Percentiles rank a stretch among this genome's conserved stretches.
phyloP scores from a whole-genome alignment of 2,888 invertebrate genomes.

The Lepidocyrtoides sp. region DNA sequence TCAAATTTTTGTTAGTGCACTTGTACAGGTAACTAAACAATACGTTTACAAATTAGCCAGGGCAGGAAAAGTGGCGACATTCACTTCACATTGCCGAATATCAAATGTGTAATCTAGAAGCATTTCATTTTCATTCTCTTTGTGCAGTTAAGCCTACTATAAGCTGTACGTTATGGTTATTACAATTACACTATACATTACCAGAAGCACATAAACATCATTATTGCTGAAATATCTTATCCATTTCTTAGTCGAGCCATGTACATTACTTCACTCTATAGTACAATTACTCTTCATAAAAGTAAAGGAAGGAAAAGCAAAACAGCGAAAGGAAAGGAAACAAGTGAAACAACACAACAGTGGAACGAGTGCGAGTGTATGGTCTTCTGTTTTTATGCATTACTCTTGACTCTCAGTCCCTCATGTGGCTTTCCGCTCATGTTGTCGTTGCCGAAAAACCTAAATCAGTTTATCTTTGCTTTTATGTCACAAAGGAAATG shows the following conservation, averaged over 20 bases:
- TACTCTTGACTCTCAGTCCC: conserved; percentile 1
- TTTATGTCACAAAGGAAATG: conserved; percentile 31
- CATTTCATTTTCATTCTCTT: conserved; percentile 26
- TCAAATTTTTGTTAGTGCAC: no score
- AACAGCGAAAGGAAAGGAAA: conserved; percentile 62
- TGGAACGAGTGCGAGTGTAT: background rate
- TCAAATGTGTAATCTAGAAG: background rate
- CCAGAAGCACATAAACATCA: background rate
- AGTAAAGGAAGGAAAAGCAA: conserved; percentile 26
- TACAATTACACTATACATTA: background rate
- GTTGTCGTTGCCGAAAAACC: conserved; percentile 35
- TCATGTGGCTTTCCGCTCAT: background rate
- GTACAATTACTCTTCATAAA: background rate
- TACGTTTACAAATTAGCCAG: no score
- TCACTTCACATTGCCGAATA: no score
- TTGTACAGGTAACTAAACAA: no score
- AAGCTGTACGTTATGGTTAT: no score
- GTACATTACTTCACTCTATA: background rate
- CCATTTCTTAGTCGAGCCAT: background rate
- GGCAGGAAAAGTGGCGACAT: conserved; percentile 48
- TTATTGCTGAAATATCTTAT: conserved; percentile 7
- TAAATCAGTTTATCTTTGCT: conserved; percentile 69
- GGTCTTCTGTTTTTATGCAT: conserved; percentile 22
- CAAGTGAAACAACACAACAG: conserved; percentile 68
- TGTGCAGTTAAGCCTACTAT: no score